phyloP scores from a whole-genome alignment of 2,888 invertebrate species.

The Ophraella communa region DNA sequence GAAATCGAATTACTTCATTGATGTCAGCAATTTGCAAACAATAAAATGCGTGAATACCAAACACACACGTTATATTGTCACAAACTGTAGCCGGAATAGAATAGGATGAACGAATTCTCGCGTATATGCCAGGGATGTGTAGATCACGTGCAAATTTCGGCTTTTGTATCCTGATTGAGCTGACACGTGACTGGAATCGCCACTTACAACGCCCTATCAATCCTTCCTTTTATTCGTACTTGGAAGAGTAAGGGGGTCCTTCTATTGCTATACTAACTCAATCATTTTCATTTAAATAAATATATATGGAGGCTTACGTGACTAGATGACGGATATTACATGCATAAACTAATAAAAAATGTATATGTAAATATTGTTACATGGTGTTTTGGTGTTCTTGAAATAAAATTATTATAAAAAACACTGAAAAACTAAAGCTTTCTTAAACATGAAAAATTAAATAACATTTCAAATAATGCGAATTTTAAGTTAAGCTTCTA shows the following conservation, averaged over 20 bases:
- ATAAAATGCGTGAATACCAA: conserved; percentile 46
- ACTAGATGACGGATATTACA: background rate
- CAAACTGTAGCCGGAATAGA: conserved; percentile 41
- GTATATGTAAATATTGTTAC: too few relatives aligned
- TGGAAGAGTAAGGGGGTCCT: conserved; percentile 24
- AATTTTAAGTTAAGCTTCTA: too few relatives aligned
- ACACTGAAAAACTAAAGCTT: too few relatives aligned
- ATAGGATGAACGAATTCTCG: conserved; percentile 46
- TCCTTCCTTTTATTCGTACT: conserved; percentile 48
- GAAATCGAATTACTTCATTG: conserved; percentile 43
- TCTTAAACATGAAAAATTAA: too few relatives aligned
- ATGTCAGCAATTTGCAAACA: conserved; percentile 42
- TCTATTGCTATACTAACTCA: conserved; percentile 29
- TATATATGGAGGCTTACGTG: conserved; percentile 9
- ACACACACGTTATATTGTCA: conserved; percentile 43
- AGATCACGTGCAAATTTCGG: conserved; percentile 59
- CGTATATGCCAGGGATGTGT: conserved; percentile 48
- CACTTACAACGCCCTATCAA: conserved; percentile 48
- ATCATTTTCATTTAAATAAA: conserved; percentile 34
- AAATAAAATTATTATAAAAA: too few relatives aligned
- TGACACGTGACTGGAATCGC: conserved; percentile 53
- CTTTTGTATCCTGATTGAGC: conserved; percentile 59
- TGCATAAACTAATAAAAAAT: background rate
- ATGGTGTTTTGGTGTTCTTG: too few relatives aligned
- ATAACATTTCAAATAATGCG: too few relatives aligned